Base-by-base conservation (phyloP, 1,140 invertebrate species). In the Drosophila bifasciata region DNA sequence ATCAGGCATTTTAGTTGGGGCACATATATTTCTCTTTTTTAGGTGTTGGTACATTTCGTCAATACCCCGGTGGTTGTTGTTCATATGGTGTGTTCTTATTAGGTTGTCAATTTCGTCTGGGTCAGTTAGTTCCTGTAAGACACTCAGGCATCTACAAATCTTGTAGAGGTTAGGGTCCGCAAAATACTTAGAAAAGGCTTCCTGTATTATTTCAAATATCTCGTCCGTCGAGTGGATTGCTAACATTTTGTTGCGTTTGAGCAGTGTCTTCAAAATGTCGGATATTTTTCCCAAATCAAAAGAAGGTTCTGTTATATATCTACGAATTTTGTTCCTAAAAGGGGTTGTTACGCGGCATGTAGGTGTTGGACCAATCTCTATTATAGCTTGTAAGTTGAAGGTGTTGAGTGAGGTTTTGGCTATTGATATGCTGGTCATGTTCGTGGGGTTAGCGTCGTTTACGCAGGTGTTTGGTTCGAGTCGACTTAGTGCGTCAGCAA, bases 311-410 rank as follows among this genome's bases (percentile, higher is more conserved):
- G 28, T 13, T 39, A 52, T 40, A 28, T 11, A 9, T 11, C 15
- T 40, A 19, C 32, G 50, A 17, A 52, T 9, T 19, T 52, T 52
- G 16, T 52, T 28, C 3, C 13, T 40, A n/a, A 52, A 52, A 5
- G 50, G 45, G 3, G 4, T 5, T 5, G 8, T 21, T 48, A 21
- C 23, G 6, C 5, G n/a, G n/a, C n/a, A n/a, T n/a, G n/a, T n/a
- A n/a, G n/a, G n/a, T n/a, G n/a, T n/a, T n/a, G n/a, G n/a, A n/a
- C n/a, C n/a, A n/a, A n/a, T n/a, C n/a, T n/a, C n/a, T n/a, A n/a
- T n/a, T n/a, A n/a, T n/a, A n/a, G n/a, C n/a, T n/a, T n/a, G n/a
- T n/a, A n/a, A n/a, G n/a, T n/a, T n/a, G n/a, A n/a, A n/a, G n/a
- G n/a, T n/a, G n/a, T n/a, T n/a, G n/a, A n/a, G n/a, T n/a, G n/a